phyloP scores from a whole-genome alignment of 2,113 vertebrate species.

The Felis chaus region DNA sequence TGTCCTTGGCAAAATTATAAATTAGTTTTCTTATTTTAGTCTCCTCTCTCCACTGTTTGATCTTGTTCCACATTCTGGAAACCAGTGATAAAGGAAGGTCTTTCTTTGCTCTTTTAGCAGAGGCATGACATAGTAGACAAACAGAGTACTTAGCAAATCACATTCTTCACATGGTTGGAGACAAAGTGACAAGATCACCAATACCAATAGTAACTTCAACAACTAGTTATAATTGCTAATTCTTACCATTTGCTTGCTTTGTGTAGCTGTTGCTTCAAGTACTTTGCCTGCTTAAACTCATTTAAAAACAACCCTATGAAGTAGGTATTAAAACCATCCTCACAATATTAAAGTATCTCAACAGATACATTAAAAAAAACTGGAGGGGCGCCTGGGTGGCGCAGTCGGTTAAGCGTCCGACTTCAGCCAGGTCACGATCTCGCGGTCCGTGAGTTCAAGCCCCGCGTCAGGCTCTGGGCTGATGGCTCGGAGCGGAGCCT shows the following conservation, averaged over 20 bases:
- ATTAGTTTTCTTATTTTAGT: not conserved
- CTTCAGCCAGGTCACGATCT: no score
- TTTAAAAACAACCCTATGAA: not conserved
- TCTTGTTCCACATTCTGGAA: not conserved
- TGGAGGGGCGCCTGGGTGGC: no score
- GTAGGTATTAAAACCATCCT: not conserved
- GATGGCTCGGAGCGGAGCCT: no score
- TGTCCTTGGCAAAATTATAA: not conserved
- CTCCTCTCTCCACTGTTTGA: not conserved
- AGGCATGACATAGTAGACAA: not conserved
- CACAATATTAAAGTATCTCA: not conserved
- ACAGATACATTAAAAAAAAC: not conserved
- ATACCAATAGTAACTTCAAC: not conserved
- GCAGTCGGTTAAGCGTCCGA: no score
- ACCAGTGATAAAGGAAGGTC: not conserved
- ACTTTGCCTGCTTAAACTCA: not conserved
- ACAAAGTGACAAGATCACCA: not conserved
- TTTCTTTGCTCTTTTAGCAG: not conserved
- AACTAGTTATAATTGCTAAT: not conserved
- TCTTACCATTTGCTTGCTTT: not conserved
- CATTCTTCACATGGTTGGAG: not conserved
- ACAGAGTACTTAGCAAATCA: not conserved
- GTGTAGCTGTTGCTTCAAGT: not conserved
- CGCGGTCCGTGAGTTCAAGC: no score
- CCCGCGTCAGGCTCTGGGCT: no score